These are phyloP conservation scores for Casuarius casuarius DNA, from an alignment of 2,113 vertebrate genomes.

Conservation along the genomic window DNA sequence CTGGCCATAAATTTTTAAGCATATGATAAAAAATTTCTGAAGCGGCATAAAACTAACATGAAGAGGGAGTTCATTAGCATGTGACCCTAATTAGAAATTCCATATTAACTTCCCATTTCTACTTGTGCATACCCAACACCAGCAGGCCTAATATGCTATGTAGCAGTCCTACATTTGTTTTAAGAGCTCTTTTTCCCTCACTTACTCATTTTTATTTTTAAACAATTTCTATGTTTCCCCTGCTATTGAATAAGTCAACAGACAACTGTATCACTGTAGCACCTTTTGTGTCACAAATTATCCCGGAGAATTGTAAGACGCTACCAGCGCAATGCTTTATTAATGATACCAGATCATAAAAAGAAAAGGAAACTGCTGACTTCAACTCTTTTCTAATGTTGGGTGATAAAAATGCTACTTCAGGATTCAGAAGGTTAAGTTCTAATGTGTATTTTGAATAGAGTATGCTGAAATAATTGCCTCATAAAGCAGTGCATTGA, in stretches of 20 bases:
- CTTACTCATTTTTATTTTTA: slow-evolving; percentile 72
- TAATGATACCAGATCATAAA: slow-evolving; percentile 91
- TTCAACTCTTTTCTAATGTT: slow-evolving; percentile 87
- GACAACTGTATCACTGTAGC: slow-evolving; percentile 77
- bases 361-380: slow-evolving; percentile 84
- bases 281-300: slow-evolving; percentile 87
- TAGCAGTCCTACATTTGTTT: background rate
- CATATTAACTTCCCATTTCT: slow-evolving; percentile 81
- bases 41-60: slow-evolving; percentile 89
- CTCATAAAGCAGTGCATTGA: slow-evolving; percentile 92
- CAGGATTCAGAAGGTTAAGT: slow-evolving; percentile 95
- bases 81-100: slow-evolving; percentile 89
- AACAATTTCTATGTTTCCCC: slow-evolving; percentile 35
- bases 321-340: slow-evolving; percentile 88
- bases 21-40: slow-evolving; percentile 91
- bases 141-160: slow-evolving; percentile 36
- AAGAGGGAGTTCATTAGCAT: slow-evolving; percentile 84
- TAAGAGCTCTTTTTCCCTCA: background rate
- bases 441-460: slow-evolving; percentile 94
- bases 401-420: slow-evolving; percentile 93
- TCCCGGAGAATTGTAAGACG: slow-evolving; percentile 77
- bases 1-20: slow-evolving; percentile 90
- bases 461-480: slow-evolving; percentile 90
- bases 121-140: slow-evolving; percentile 72
- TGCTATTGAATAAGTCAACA: slow-evolving; percentile 84